Evolutionary conservation across 30 jellyfish, hydroid and myxozoan genomes (phyloP).

Genomic region (Pseudorhiza aurosa): DNA sequence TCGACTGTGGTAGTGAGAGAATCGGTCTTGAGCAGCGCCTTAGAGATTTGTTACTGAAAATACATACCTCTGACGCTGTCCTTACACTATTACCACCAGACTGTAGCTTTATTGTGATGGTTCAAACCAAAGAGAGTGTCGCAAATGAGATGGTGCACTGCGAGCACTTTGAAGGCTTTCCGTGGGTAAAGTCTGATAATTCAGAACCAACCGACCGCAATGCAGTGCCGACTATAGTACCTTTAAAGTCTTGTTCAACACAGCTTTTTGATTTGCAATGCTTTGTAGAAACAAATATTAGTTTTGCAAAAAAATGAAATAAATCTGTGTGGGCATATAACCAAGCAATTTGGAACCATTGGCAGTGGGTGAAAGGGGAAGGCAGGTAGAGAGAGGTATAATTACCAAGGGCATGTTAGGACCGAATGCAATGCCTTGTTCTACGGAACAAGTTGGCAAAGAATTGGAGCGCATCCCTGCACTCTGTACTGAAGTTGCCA

Average conservation of each 20-base stretch:
- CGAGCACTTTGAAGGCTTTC: conserved; percentile 41
- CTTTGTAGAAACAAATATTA: conserved; percentile 22
- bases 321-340: no score
- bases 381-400: no score
- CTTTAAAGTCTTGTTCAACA: conserved; percentile 41
- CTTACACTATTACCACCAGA: conserved; percentile 66
- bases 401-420: no score
- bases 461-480: no score
- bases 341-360: no score
- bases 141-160: conserved; percentile 12
- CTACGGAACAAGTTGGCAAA: no score
- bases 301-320: no score
- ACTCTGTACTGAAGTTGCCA: no score
- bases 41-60: conserved; percentile 66
- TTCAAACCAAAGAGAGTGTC: conserved; percentile 36
- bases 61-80: conserved; percentile 67
- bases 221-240: conserved; percentile 4
- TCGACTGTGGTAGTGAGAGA: background rate
- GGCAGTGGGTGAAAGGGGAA: no score
- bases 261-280: conserved; percentile 37
- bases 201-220: background rate
- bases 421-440: no score
- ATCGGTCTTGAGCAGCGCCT: conserved; percentile 49
- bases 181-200: conserved; percentile 39
- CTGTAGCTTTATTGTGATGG: conserved; percentile 23